Evolutionary conservation across 2,113 vertebrate genomes (phyloP).

Genomic region (Piaya cayana): DNA sequence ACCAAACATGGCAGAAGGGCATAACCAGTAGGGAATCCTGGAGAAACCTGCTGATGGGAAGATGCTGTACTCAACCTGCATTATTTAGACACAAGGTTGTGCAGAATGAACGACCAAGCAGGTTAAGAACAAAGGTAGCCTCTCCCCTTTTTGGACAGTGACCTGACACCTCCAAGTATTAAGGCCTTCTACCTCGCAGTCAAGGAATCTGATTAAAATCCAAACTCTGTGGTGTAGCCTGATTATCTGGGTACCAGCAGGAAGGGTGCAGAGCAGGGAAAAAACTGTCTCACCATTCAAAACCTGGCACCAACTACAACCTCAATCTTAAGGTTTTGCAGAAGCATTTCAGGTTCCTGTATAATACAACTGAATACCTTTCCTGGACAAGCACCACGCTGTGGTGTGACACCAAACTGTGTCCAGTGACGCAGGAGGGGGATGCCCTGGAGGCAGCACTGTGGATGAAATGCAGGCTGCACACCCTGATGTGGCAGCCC

Average conservation of each 20-base stretch:
- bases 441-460: neutral
- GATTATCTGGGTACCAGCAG: neutral
- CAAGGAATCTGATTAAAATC: neutral
- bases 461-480: neutral
- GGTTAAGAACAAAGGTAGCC: neutral
- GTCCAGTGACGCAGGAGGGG: too few relatives aligned
- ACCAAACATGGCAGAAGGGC: neutral
- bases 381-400: neutral
- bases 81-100: rapidly evolving
- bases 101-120: neutral
- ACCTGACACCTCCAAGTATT: neutral
- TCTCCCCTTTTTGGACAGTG: neutral
- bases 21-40: neutral
- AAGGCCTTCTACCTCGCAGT: neutral
- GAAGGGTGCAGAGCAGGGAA: neutral
- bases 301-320: neutral
- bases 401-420: neutral
- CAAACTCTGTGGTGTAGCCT: neutral
- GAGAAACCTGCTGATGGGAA: neutral
- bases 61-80: neutral
- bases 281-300: neutral
- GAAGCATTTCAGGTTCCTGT: neutral
- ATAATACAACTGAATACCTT: neutral
- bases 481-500: neutral
- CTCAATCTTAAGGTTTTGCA: neutral